Conservation (phyloP, 2,797 vertebrate species). For the Notolabrus celidotus region DNA sequence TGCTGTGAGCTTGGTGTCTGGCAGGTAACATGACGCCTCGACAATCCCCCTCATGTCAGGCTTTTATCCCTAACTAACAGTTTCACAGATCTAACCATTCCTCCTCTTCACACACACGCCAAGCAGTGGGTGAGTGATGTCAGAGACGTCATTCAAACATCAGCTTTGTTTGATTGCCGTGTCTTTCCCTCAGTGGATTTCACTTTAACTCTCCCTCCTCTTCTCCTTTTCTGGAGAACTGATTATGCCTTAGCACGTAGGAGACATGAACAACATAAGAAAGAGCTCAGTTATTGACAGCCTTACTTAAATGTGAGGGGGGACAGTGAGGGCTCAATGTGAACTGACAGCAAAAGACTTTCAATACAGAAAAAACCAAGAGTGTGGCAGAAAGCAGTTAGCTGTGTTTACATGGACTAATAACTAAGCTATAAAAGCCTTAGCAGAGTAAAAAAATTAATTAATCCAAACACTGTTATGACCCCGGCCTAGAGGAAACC, state of each 20-base stretch:
- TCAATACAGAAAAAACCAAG: background rate
- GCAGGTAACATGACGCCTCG: conserved; percentile 41
- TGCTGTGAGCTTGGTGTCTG: conserved; percentile 18
- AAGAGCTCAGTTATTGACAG: background rate
- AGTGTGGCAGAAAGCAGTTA: background rate
- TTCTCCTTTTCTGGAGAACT: background rate
- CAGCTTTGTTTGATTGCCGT: conserved; percentile 19
- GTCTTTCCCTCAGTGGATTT: conserved; percentile 1
- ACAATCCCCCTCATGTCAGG: conserved; percentile 29
- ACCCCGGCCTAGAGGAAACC: too few relatives aligned
- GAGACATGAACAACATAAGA: background rate
- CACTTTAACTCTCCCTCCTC: background rate
- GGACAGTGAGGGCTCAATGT: background rate
- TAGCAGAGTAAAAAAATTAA: too few relatives aligned
- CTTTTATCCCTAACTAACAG: conserved; percentile 31
- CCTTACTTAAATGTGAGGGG: background rate
- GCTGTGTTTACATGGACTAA: too few relatives aligned
- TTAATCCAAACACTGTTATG: too few relatives aligned
- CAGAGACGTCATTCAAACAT: conserved; percentile 6
- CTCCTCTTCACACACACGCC: background rate
- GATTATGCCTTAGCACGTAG: background rate
- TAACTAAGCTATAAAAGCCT: too few relatives aligned
- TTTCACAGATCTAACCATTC: conserved; percentile 1
- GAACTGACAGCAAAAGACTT: background rate
- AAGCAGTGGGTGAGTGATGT: conserved; percentile 3